phyloP scores from a whole-genome alignment of 2,113 vertebrate species.

The Urocynchramus pylzowi region DNA sequence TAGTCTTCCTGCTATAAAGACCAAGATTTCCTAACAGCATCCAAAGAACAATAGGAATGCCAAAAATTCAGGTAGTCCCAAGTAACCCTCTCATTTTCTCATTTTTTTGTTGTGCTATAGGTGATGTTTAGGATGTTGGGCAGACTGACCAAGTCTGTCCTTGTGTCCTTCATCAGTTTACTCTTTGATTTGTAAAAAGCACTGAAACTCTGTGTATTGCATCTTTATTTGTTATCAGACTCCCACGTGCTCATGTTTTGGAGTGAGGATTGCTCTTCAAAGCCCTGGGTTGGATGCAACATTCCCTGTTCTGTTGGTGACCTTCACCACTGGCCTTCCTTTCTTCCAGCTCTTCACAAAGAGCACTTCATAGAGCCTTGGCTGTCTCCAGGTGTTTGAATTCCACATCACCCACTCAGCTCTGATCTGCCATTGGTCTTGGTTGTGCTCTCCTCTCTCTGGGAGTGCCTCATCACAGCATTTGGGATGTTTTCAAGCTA shows the following conservation, averaged over 20 bases:
- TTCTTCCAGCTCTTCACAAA: not conserved
- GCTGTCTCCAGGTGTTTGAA: not conserved
- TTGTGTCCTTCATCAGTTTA: not conserved
- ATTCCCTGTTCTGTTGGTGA: not conserved
- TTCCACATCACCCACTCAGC: not conserved
- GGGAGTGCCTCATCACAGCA: not conserved
- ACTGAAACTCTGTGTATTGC: not conserved
- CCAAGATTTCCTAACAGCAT: not conserved
- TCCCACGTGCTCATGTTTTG: not conserved
- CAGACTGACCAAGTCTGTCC: not conserved
- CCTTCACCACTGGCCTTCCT: not conserved
- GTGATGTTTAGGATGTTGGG: not conserved
- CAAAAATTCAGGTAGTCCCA: not conserved
- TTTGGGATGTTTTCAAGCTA: not conserved
- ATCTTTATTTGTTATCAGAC: not conserved
- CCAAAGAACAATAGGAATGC: not conserved
- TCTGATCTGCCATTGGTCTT: not conserved
- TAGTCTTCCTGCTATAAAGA: not conserved
- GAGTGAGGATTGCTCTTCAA: not conserved
- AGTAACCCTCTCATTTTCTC: not conserved
- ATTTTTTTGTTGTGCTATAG: not conserved
- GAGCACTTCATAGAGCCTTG: not conserved
- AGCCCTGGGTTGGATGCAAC: not conserved
- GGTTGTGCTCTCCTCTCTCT: not conserved
- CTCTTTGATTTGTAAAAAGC: not conserved